These are phyloP conservation scores for Dufourea novaeangliae DNA, from an alignment of 1,140 invertebrate genomes.

Conservation along the genomic window DNA sequence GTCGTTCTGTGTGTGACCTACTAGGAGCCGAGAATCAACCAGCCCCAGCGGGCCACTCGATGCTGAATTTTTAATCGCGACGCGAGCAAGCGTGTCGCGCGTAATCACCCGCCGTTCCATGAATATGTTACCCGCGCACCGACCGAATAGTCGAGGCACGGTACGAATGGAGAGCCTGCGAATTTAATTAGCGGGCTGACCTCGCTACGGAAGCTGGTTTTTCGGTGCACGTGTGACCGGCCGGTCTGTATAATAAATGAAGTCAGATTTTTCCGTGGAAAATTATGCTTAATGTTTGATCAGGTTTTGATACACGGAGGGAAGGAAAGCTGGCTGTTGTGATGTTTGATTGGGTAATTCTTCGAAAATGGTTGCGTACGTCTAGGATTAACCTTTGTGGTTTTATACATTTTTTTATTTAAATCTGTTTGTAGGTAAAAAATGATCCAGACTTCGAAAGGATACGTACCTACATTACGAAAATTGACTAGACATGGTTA, in stretches of 20 bases:
- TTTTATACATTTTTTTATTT: no score
- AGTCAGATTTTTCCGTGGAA: neutral
- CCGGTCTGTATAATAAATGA: neutral
- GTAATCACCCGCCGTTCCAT: conserved; percentile 24
- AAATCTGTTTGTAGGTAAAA: no score
- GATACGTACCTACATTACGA: no score
- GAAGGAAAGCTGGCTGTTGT: no score
- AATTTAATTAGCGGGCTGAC: conserved; percentile 38
- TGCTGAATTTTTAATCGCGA: conserved; percentile 41
- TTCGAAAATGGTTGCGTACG: no score
- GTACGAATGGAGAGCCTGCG: conserved; percentile 3
- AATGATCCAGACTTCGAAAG: no score
- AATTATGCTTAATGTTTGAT: no score
- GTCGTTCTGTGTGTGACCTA: conserved; percentile 4
- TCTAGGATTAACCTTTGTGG: no score
- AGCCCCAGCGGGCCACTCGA: conserved; percentile 2
- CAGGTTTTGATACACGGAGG: no score
- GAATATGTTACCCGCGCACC: conserved; percentile 44
- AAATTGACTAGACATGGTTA: no score
- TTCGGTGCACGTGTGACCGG: neutral
- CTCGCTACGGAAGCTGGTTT: neutral
- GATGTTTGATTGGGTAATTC: no score
- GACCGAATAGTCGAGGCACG: neutral
- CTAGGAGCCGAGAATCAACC: neutral
- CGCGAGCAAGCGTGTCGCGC: neutral